Conservation (phyloP, 2,888 invertebrate species). For the Aplocera efformata region DNA sequence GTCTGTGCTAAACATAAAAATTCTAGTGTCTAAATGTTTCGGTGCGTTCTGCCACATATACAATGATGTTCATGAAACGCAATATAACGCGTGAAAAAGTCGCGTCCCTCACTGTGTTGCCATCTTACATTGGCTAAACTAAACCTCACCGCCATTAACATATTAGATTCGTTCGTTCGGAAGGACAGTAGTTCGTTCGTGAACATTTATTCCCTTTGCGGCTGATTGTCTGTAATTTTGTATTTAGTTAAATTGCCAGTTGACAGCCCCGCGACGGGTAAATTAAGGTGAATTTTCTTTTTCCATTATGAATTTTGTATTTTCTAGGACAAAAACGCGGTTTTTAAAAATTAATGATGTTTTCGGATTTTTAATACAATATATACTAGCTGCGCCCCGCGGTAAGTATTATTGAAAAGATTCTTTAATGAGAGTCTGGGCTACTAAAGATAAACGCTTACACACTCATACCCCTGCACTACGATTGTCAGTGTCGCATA, state of each 20-base stretch:
- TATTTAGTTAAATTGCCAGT: constrained; percentile 31
- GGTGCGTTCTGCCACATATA: no score
- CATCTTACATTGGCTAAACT: constrained; percentile 28
- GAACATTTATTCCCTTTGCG: constrained; percentile 24
- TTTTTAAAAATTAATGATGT: no score
- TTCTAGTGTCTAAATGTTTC: no score
- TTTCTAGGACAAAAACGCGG: background rate
- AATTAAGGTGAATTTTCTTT: constrained; percentile 17
- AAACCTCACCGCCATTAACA: constrained; percentile 42
- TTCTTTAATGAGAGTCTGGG: no score
- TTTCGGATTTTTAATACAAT: no score
- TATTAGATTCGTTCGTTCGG: constrained; percentile 41
- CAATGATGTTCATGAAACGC: no score
- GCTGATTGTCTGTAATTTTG: constrained; percentile 30
- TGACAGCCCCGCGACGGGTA: constrained; percentile 16
- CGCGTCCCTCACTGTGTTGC: constrained; percentile 6
- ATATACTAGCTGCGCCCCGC: no score
- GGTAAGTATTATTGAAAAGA: no score
- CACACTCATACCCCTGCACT: no score
- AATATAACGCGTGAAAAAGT: background rate
- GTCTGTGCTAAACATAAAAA: no score
- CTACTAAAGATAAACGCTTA: no score
- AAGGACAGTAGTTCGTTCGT: constrained; percentile 24
- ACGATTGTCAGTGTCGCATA: no score
- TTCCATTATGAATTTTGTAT: constrained; percentile 6